A percentile compares a stretch with the other conserved stretches of the same genome.
phyloP scores from a whole-genome alignment of 1,140 invertebrate species.

The Heliconius eleuchia region DNA sequence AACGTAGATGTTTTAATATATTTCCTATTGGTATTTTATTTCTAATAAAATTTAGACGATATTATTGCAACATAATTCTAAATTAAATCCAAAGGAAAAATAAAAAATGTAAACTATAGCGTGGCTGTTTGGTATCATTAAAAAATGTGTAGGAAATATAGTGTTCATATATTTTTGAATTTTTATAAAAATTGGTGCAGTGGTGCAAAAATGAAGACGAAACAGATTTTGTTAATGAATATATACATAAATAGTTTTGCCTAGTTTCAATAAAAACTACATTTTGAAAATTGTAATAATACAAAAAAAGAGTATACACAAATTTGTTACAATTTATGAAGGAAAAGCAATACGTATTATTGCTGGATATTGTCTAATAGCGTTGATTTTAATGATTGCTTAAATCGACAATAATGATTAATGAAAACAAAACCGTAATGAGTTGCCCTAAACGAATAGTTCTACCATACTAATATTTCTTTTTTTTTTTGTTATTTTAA shows the following conservation, averaged over 20 bases:
- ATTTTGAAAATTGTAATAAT: not conserved
- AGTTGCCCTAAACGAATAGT: conserved; percentile 47
- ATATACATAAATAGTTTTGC: not conserved
- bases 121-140: not conserved
- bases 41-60: not conserved
- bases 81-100: not conserved
- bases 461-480: conserved; percentile 39
- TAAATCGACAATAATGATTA: conserved; percentile 39
- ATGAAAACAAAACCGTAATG: conserved; percentile 48
- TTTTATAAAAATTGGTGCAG: not conserved
- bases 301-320: not conserved
- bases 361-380: conserved; percentile 46
- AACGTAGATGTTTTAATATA: not conserved
- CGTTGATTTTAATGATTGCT: conserved; percentile 41
- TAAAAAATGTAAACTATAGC: not conserved
- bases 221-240: not conserved
- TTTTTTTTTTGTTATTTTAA: conserved; percentile 43
- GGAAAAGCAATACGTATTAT: conserved; percentile 47
- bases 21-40: too few relatives aligned
- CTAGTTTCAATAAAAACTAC: not conserved
- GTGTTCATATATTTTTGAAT: not conserved
- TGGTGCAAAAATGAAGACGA: not conserved
- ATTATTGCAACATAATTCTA: not conserved
- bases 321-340: conserved; percentile 35
- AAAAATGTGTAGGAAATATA: not conserved